Conservation (phyloP, 2,113 vertebrate genomes). For the Lamprologus ornatipinnis region DNA sequence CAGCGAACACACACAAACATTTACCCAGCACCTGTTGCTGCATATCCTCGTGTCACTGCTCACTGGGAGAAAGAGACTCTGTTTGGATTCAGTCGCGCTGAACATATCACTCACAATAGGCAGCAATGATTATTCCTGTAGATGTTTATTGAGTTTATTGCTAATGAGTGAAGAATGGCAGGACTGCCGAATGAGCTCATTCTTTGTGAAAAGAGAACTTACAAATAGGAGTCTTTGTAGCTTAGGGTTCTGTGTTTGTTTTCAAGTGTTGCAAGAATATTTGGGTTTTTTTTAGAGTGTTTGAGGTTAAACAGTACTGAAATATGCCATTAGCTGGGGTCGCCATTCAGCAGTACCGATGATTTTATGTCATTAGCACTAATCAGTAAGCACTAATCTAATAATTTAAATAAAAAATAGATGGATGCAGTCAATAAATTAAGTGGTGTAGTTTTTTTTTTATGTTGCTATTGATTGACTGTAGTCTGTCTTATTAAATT, state of each 20-base stretch:
- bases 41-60: neutral
- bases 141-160: neutral
- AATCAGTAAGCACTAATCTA: neutral
- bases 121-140: neutral
- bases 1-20: neutral
- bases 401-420: neutral
- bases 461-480: neutral
- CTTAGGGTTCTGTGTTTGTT: neutral
- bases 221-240: neutral
- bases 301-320: neutral
- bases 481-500: neutral
- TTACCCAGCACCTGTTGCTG: conserved; percentile 42
- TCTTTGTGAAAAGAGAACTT: neutral
- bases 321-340: neutral
- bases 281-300: accelerated
- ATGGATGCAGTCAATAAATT: neutral
- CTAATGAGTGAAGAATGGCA: neutral
- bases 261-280: neutral
- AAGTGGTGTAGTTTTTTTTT: neutral
- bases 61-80: conserved; percentile 17
- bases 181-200: neutral
- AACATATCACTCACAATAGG: conserved; percentile 36
- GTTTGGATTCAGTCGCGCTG: conserved; percentile 23
- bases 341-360: neutral
- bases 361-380: neutral